Evolutionary conservation across 1,140 invertebrate species (phyloP).

Genomic region (Calephelis nemesis): DNA sequence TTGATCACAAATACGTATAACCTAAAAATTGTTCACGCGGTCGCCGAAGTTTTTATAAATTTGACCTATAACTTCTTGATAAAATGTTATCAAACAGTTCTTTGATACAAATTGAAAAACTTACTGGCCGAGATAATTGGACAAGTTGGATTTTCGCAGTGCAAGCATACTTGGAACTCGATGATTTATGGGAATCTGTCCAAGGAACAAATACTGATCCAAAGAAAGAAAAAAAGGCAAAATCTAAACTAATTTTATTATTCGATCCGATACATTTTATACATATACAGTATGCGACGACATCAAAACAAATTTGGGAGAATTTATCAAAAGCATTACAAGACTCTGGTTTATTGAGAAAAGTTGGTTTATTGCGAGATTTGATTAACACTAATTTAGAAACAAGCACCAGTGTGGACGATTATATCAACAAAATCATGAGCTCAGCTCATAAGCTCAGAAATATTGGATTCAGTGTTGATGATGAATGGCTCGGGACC

Average conservation of each 20-base stretch:
- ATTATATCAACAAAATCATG: conserved; percentile 30
- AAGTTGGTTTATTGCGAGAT: conserved; percentile 25
- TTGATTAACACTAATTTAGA: conserved; percentile 26
- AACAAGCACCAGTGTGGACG: conserved; percentile 22
- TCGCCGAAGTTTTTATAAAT: not conserved
- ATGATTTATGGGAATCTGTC: conserved; percentile 26
- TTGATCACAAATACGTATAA: not conserved
- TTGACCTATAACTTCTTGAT: not conserved
- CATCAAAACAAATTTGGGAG: conserved; percentile 27
- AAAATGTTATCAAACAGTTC: conserved; percentile 11
- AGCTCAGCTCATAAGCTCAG: conserved; percentile 28
- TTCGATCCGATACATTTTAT: conserved; percentile 28
- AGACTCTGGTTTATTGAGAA: conserved; percentile 27
- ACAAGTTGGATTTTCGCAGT: not conserved
- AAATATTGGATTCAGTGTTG: conserved; percentile 27
- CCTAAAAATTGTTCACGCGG: not conserved
- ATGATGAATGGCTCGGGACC: conserved; percentile 32
- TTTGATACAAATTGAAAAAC: conserved; percentile 22
- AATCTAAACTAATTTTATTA: conserved; percentile 29
- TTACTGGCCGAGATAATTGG: conserved; percentile 6
- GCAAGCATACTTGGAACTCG: conserved; percentile 17
- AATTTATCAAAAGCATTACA: conserved; percentile 30
- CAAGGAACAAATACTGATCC: not conserved
- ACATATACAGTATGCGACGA: conserved; percentile 30
- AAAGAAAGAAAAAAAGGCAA: conserved; percentile 24